Conservation (phyloP, 2,888 invertebrate species). For the Mythimna vitellina region DNA sequence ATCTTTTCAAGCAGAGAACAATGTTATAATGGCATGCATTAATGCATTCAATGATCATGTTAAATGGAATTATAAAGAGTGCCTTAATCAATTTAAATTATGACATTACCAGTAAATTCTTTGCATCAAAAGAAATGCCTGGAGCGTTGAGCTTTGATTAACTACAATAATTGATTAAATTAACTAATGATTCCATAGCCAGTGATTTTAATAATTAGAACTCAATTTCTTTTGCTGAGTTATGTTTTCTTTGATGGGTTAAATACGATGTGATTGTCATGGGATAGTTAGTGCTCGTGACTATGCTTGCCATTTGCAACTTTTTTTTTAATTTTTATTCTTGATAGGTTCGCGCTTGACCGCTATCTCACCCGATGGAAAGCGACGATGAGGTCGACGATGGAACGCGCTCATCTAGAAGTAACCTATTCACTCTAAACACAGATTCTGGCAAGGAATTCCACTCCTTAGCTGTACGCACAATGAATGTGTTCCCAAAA, state of each 20-base stretch:
- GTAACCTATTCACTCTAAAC: too few species aligned
- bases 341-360: too few species aligned
- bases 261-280: neutral
- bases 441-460: too few species aligned
- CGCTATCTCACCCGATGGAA: too few species aligned
- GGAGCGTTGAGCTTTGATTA: conserved; percentile 33
- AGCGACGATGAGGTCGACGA: too few species aligned
- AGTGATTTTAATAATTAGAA: conserved; percentile 7
- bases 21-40: neutral
- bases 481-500: too few species aligned
- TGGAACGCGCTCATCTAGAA: too few species aligned
- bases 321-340: neutral
- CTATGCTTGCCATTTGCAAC: neutral
- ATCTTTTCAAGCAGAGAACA: neutral
- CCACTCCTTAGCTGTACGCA: too few species aligned
- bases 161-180: conserved; percentile 16
- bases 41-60: too few species aligned
- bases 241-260: conserved; percentile 24
- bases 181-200: neutral
- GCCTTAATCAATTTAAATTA: neutral
- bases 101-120: conserved; percentile 11
- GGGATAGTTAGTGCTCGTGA: neutral
- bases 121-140: conserved; percentile 29
- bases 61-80: too few species aligned
- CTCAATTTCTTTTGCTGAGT: neutral